A percentile compares a stretch with the other conserved stretches of the same genome.
Evolutionary conservation across 2,113 vertebrate species (phyloP).

Genomic region (Sander lucioperca): DNA sequence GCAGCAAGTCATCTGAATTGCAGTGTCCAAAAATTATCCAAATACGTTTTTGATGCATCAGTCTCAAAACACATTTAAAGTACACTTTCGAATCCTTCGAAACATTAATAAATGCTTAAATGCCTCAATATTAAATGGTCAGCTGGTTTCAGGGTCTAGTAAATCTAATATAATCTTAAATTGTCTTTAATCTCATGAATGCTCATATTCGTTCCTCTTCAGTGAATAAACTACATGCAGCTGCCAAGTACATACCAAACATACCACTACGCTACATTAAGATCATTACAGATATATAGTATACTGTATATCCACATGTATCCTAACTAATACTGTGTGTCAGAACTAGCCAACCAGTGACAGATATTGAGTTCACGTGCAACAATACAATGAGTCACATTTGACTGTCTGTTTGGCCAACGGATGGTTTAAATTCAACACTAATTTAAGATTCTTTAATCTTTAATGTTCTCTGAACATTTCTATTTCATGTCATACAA

Average conservation of each 20-base stretch:
- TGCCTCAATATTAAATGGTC: background rate
- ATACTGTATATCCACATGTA: background rate
- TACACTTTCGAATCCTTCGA: background rate
- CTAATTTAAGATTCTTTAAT: background rate
- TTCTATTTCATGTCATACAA: background rate
- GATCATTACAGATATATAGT: slow-evolving; percentile 10
- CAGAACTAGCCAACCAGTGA: background rate
- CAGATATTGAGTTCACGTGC: slow-evolving; percentile 10
- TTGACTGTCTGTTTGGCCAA: background rate
- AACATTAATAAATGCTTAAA: background rate
- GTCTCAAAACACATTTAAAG: slow-evolving; percentile 4
- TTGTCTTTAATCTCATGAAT: background rate
- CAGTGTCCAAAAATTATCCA: slow-evolving; percentile 2
- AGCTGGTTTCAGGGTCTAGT: background rate
- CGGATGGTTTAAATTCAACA: background rate
- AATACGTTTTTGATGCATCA: background rate
- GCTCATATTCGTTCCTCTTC: background rate
- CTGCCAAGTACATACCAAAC: slow-evolving; percentile 19
- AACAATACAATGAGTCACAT: background rate
- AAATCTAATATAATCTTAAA: background rate
- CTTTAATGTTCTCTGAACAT: background rate
- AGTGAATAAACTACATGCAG: slow-evolving; percentile 25
- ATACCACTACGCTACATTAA: slow-evolving; percentile 1
- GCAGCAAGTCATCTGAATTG: background rate
- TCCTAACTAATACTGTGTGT: slow-evolving; percentile 4